These are phyloP conservation scores for Eulemur rufifrons DNA, from an alignment of 2,113 vertebrate species.

Conservation along the genomic window DNA sequence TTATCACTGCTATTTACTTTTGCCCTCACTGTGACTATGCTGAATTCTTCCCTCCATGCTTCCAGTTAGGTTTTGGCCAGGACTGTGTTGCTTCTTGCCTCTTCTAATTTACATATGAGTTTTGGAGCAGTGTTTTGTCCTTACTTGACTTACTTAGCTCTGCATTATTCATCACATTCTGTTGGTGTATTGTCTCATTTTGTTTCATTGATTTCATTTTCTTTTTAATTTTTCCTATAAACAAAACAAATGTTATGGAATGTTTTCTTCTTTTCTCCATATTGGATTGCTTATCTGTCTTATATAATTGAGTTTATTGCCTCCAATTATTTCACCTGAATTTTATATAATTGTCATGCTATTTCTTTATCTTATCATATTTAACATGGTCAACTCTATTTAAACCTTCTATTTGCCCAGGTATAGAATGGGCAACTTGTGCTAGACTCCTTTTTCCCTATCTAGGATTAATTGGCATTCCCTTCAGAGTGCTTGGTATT, in stretches of 20 bases:
- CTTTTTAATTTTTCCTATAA: slow-evolving; percentile 1
- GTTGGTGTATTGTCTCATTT: background rate
- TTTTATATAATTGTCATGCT: background rate
- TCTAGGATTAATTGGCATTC: background rate
- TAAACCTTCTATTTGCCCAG: background rate
- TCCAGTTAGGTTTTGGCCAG: background rate
- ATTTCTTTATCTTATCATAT: background rate
- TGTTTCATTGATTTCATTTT: slow-evolving; percentile 2
- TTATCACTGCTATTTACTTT: background rate
- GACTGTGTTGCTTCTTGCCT: background rate
- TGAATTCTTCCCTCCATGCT: background rate
- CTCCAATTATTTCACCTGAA: background rate
- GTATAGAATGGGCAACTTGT: background rate
- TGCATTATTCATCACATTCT: background rate
- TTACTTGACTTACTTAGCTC: background rate
- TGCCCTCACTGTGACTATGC: background rate
- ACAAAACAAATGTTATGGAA: background rate
- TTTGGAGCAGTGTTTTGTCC: background rate
- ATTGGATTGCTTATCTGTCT: background rate
- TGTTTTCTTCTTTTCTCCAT: background rate
- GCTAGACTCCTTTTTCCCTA: background rate
- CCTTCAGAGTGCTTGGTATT: background rate
- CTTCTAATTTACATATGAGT: background rate
- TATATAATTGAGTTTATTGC: background rate
- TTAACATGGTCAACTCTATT: background rate